Conservation (phyloP, 2,113 vertebrate species). For the Merops nubicus region DNA sequence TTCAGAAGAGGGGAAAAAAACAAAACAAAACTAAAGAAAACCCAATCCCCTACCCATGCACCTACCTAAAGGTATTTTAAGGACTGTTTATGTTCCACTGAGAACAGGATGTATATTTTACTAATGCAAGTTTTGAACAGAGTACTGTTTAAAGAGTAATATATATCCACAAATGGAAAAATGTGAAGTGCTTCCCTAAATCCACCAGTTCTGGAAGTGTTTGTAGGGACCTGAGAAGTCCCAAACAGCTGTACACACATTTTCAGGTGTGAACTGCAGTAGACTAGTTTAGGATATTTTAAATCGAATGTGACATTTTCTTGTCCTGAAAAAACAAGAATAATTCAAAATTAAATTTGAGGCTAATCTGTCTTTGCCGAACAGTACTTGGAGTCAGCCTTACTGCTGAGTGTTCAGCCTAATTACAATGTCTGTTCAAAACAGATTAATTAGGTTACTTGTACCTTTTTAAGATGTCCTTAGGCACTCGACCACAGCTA, state of each 20-base stretch:
- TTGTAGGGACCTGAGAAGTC: neutral
- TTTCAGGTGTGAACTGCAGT: neutral
- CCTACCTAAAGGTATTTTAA: constrained; percentile 40
- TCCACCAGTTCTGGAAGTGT: neutral
- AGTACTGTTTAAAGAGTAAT: neutral
- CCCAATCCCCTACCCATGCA: neutral
- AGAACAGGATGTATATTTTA: constrained; percentile 41
- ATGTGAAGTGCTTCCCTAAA: neutral
- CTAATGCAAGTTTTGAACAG: neutral
- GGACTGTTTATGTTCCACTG: constrained; percentile 20
- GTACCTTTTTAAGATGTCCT: constrained; percentile 50
- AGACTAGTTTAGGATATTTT: neutral
- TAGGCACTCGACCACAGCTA: constrained; percentile 51
- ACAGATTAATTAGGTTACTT: constrained; percentile 65
- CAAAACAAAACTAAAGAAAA: neutral
- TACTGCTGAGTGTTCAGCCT: constrained; percentile 26
- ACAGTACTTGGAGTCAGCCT: constrained; percentile 2
- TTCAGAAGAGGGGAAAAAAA: neutral
- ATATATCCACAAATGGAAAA: constrained; percentile 5
- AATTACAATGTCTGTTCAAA: constrained; percentile 50
- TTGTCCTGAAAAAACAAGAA: neutral
- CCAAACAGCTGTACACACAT: neutral
- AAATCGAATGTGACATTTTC: neutral
- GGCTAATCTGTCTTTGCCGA: neutral
- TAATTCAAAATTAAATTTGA: constrained; percentile 6